Evolutionary conservation across 2,888 invertebrate genomes (phyloP), one percentile per base, ranked within the genome.

Genomic region (Tanytarsus gracilentus): DNA sequence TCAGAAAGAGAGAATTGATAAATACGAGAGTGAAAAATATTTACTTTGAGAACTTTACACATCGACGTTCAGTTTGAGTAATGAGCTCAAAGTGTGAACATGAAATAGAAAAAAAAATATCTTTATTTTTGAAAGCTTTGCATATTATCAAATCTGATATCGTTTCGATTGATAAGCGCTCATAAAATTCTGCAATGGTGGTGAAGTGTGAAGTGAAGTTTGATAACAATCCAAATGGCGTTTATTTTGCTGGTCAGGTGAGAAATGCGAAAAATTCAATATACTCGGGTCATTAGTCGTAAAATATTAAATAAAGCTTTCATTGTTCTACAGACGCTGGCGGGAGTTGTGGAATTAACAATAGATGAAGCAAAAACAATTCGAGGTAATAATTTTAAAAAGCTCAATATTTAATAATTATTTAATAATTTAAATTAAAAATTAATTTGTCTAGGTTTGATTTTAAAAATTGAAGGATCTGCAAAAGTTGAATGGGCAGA

Each of bases 401-500:
- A 6, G 16, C 18, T 14, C 8, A 18, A 4, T 5, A 9, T 14
- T 3, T 16, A 14, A 44, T 21, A 14, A 44, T 4, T 21, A 4
- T 44, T 44, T 44, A 14, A 18, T n/a, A n/a, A n/a, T 8, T 21
- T 14, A 4, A 16, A 18, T 48, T 48, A 23, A 48, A 23, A 14
- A n/a, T 2, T 16, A 26, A 26, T 50, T 26, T 21, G 16, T 18
- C 9, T 21, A 52, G 52, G 50, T 8, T 26, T 60, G 8, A 77
- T 76, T 64, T 69, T 77, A 5, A 75, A 76, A 62, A 66, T 79
- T 3, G 74, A 73, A 61, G 80, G 80, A 0, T 76, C 68, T 65
- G 79, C 80, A 63, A 70, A 74, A 52, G 76, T 79, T 0, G 76
- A 76, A 61, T 80, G 80, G 79, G 74, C 74, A 0, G 70, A 73